Percentiles rank a stretch among this genome's conserved stretches.
Evolutionary conservation across 1,140 invertebrate genomes (phyloP).

Genomic region (Drosophila ficusphila): DNA sequence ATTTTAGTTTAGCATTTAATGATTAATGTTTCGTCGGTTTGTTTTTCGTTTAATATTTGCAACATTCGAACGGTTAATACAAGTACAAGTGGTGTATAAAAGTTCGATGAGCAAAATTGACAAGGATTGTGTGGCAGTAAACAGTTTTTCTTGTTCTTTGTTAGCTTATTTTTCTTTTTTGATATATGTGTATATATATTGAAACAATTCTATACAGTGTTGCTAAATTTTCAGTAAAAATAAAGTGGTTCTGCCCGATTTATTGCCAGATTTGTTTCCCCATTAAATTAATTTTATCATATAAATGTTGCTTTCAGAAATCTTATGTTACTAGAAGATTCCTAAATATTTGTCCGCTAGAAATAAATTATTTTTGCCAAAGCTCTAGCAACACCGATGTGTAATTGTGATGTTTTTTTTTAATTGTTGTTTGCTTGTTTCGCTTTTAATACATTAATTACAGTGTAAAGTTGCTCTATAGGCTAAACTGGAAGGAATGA

Average conservation of each 20-base stretch:
- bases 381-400: constrained; percentile 5
- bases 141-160: constrained; percentile 42
- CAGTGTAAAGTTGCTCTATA: constrained; percentile 74
- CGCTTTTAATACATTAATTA: constrained; percentile 68
- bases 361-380: not conserved
- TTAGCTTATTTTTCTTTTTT: constrained; percentile 8
- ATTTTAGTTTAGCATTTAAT: constrained; percentile 16
- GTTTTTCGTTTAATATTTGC: constrained; percentile 27
- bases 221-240: not conserved
- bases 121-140: constrained; percentile 71
- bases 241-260: no score
- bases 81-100: constrained; percentile 49
- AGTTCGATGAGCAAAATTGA: constrained; percentile 69
- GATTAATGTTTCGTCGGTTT: constrained; percentile 26
- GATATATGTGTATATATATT: constrained; percentile 20
- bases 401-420: constrained; percentile 25
- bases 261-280: not conserved
- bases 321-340: no score
- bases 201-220: constrained; percentile 31
- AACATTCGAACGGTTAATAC: constrained; percentile 38
- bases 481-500: constrained; percentile 77
- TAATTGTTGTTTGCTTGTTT: constrained; percentile 54
- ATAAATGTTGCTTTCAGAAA: no score
- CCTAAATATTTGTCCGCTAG: not conserved
- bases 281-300: not conserved